phyloP scores from a whole-genome alignment of 2,888 invertebrate genomes.

The Athripsodes cinereus region DNA sequence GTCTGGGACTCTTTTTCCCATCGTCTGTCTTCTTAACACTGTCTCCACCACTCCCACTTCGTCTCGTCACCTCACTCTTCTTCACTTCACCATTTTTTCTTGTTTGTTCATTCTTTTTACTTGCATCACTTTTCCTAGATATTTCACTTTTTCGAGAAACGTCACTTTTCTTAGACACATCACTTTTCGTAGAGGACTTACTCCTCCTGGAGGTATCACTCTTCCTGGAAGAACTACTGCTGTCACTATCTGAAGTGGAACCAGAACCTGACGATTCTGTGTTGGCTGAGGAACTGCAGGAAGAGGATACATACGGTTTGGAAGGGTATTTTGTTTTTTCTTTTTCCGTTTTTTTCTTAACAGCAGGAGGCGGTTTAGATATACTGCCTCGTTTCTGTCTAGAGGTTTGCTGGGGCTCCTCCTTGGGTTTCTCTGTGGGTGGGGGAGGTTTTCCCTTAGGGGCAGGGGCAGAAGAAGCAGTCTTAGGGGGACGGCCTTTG shows the following conservation, averaged over 20 bases:
- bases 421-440: constrained; percentile 29
- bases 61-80: not conserved
- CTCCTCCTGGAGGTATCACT: constrained; percentile 39
- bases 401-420: constrained; percentile 15
- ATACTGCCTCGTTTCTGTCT: constrained; percentile 26
- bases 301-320: constrained; percentile 22
- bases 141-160: constrained; percentile 10
- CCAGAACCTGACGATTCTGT: constrained; percentile 34
- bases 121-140: constrained; percentile 10
- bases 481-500: constrained; percentile 19
- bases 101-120: constrained; percentile 7
- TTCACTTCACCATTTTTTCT: constrained; percentile 16
- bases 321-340: constrained; percentile 23
- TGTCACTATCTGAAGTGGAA: constrained; percentile 33
- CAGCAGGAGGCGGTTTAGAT: constrained; percentile 31
- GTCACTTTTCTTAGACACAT: constrained; percentile 9
- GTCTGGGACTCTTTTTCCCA: constrained; percentile 32
- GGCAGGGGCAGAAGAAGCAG: constrained; percentile 11
- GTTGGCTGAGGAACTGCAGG: constrained; percentile 26
- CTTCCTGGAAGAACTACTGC: constrained; percentile 34
- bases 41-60: constrained; percentile 15
- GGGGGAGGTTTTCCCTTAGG: constrained; percentile 18
- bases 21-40: constrained; percentile 21
- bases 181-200: constrained; percentile 26
- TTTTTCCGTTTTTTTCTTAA: constrained; percentile 30